Evolutionary conservation across 2,888 invertebrate species (phyloP), one percentile per base, ranked within the genome.

Genomic region (Scaeva pyrastri): DNA sequence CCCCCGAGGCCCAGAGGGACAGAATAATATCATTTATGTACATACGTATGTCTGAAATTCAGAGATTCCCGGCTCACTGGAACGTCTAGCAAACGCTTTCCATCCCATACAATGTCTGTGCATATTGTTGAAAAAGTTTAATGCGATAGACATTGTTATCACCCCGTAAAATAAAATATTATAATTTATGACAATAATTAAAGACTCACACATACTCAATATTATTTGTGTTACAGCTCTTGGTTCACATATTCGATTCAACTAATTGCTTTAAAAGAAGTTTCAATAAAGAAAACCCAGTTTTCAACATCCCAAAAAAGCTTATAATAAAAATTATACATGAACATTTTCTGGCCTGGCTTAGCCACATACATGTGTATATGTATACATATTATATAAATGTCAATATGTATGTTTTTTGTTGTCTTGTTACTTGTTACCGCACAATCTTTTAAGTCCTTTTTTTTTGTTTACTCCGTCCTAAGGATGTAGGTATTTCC

Each of bases 371-470:
- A 36, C 39, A 10, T 19, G 0, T 19, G 5, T 56, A n/a, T 36
- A 19, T 8, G 16, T 19, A 12, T 10, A 7, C 19, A 19, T 48
- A n/a, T n/a, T n/a, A 16, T 48, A 10, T 19, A 7, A 19, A 1
- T 48, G 2, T 19, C 31, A 7, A 31, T 31, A 31, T 48, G 10
- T 31, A 11, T n/a, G 0, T 52, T 12, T 1, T 23, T 12, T 11
- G 8, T 23, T 26, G 12, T 41, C 4, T n/a, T 50, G 14, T 41
- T 23, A 12, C 12, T 23, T 52, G 21, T 21, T 43, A 66, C 41
- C 75, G 52, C 72, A 52, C 41, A 85, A 80, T 85, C 79, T 85
- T 66, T 80, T 85, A 85, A 85, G 80, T 66, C 79, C 79, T 70
- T 64, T 75, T 70, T 60, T 48, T 80, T 80, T 75, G 70, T 72